These are phyloP conservation scores for Araneus ventricosus DNA, from an alignment of 1,140 invertebrate species.

Conservation along the genomic window DNA sequence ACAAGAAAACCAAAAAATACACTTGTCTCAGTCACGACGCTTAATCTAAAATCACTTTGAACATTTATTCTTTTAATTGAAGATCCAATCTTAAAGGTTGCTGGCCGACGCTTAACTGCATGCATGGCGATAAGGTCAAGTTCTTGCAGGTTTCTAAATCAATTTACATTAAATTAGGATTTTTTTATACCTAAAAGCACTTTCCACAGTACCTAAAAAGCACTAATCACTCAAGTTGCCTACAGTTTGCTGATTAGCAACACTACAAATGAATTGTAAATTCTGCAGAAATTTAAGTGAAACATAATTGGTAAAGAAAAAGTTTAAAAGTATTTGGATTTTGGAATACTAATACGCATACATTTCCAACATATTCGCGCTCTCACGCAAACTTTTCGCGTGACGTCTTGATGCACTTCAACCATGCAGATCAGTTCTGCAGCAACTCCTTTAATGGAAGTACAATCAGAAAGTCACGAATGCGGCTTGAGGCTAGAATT, in stretches of 20 bases:
- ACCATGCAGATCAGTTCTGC: neutral
- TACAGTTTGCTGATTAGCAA: neutral
- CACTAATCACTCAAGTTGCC: neutral
- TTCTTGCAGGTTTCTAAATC: too few relatives aligned
- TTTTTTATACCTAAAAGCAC: too few relatives aligned
- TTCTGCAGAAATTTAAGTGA: neutral
- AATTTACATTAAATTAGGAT: too few relatives aligned
- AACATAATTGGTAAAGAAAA: neutral
- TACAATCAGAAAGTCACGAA: conserved; percentile 45
- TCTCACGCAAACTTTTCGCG: conserved; percentile 15
- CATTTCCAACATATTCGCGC: neutral
- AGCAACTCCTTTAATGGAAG: neutral
- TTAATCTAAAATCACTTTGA: too few relatives aligned
- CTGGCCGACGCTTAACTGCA: too few relatives aligned
- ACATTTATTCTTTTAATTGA: too few relatives aligned
- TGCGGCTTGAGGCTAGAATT: neutral
- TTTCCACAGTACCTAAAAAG: too few relatives aligned
- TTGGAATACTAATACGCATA: neutral
- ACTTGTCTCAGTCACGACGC: too few relatives aligned
- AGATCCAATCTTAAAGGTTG: too few relatives aligned
- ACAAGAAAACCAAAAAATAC: too few relatives aligned
- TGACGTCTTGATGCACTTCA: neutral
- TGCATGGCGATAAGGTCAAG: too few relatives aligned
- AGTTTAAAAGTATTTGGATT: neutral
- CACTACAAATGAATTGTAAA: neutral